These are phyloP conservation scores for Rattus norvegicus DNA, from an alignment of 2,113 vertebrate genomes.

Conservation along the genomic window DNA sequence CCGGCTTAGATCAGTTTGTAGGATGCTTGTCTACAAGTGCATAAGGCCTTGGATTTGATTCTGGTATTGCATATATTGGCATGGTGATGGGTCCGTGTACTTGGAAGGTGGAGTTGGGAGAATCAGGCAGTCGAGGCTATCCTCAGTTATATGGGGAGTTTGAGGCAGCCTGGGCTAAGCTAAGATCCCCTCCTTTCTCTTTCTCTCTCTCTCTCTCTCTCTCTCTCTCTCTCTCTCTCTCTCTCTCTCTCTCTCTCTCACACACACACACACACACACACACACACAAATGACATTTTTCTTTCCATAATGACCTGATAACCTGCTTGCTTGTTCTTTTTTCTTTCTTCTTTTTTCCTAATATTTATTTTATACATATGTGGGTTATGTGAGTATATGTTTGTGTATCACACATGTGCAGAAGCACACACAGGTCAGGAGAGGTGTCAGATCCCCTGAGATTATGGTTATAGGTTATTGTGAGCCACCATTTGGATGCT, in stretches of 20 bases:
- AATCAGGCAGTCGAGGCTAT: neutral
- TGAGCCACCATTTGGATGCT: neutral
- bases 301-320: neutral
- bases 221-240: neutral
- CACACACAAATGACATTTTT: neutral
- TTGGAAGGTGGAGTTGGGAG: neutral
- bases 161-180: neutral
- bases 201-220: neutral
- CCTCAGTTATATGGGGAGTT: neutral
- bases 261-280: neutral
- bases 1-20: neutral
- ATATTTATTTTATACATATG: neutral
- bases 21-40: neutral
- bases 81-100: neutral
- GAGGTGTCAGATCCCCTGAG: neutral
- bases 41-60: neutral
- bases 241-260: too few species aligned
- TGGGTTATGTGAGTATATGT: neutral
- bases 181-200: neutral
- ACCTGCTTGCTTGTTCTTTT: neutral
- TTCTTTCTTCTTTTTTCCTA: neutral
- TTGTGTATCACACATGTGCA: neutral
- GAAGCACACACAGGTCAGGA: neutral
- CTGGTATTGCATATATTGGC: neutral
- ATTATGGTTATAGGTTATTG: neutral